Evolutionary conservation across 2,888 invertebrate species (phyloP), one percentile per base, ranked within the genome.

Genomic region (Heteromyza rotundicornis): DNA sequence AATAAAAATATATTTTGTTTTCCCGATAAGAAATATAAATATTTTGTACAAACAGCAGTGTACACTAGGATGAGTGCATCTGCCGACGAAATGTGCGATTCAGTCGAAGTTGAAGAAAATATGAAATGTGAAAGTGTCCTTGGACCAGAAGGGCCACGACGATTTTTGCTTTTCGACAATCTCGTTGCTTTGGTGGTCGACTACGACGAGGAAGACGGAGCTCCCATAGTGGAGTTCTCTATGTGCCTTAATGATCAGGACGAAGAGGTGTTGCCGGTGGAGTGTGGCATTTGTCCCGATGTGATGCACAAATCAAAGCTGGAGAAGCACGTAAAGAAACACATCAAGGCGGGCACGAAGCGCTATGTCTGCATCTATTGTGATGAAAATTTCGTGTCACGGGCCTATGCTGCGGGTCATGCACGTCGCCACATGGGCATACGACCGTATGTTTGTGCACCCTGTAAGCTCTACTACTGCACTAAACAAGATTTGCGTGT

Each of bases 341-440:
- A 79, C 58, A 47, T 77, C 35, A 74, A 77, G n/a, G 67, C 74
- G 1, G 73, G 72, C 0, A 73, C 74, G 1, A 77, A 78, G 53
- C 80, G 80, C 2, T 79, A 75, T 19, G 73, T 74, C 5, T 79
- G 79, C 44, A 74, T 77, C 53, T 80, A 79, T 49, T 79, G 79
- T 36, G 63, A 73, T 2, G 78, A 80, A 60, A 74, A 77, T 5
- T 78, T 78, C 57, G 62, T 79, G 77, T 66, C 66, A 19, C 47
- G 47, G 2, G 20, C 47, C 20, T 47, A 47, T 14, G 47, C 79
- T 56, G 79, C 79, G 1, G 79, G 80, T 0, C 79, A 79, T 57
- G 74, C 79, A 0, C 73, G 79, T 0, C 75, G 79, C 0, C 79
- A 79, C 57, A 78, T 79, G 76, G 79, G 79, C 49, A 80, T 79